These are phyloP conservation scores for Molossus alvarezi DNA, from an alignment of 2,797 vertebrate species.

Conservation along the genomic window DNA sequence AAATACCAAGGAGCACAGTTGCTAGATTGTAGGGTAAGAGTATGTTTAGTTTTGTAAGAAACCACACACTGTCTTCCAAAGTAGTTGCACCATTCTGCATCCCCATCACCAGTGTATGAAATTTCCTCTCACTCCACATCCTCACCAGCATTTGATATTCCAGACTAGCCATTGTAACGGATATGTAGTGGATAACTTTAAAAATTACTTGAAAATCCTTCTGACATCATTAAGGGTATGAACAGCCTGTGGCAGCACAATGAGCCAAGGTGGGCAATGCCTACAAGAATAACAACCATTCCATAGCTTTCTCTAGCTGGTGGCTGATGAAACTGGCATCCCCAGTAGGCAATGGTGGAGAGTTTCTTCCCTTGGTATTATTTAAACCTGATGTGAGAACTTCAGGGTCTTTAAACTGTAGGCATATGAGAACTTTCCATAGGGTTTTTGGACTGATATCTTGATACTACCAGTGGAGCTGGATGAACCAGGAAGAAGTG, in stretches of 20 bases:
- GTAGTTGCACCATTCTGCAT: not conserved
- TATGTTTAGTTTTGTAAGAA: not conserved
- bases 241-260: not conserved
- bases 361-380: not conserved
- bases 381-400: not conserved
- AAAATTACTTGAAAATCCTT: not conserved
- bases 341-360: not conserved
- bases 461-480: not conserved
- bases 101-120: not conserved
- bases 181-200: not conserved
- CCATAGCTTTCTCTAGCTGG: not conserved
- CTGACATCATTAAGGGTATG: not conserved
- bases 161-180: not conserved
- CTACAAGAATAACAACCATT: not conserved
- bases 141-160: not conserved
- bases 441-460: slow-evolving; percentile 10
- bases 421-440: not conserved
- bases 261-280: not conserved
- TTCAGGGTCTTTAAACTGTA: not conserved
- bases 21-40: not conserved
- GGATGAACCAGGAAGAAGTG: not conserved
- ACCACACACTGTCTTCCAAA: not conserved
- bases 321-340: not conserved
- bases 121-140: not conserved
- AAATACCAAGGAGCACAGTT: not conserved